phyloP scores from a whole-genome alignment of 2,888 invertebrate species.

The Macrophya alboannulata region DNA sequence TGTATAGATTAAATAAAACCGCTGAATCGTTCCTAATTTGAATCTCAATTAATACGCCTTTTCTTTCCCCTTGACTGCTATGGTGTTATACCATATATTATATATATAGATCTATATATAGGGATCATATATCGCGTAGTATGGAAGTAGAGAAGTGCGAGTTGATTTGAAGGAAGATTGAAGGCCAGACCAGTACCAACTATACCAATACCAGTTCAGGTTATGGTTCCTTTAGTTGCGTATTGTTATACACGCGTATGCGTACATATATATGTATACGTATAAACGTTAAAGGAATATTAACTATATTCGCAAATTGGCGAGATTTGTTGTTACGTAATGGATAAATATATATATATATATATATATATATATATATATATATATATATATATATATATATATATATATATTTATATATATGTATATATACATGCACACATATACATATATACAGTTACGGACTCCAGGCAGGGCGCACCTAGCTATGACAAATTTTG shows the following conservation, averaged over 20 bases:
- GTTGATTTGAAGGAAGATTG: neutral
- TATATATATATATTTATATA: neutral
- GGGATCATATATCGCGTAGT: neutral
- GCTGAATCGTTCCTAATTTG: conserved; percentile 17
- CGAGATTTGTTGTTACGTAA: conserved; percentile 33
- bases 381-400: neutral
- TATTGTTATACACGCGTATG: neutral
- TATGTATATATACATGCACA: neutral
- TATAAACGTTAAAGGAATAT: neutral
- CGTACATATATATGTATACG: neutral
- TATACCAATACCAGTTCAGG: neutral
- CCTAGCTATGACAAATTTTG: no score
- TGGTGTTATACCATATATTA: neutral
- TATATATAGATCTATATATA: neutral
- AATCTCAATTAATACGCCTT: conserved; percentile 28
- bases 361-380: neutral
- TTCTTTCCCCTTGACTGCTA: conserved; percentile 16
- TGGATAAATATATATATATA: neutral
- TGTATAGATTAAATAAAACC: conserved; percentile 3
- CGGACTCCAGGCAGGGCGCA: no score
- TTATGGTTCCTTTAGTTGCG: neutral
- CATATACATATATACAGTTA: neutral
- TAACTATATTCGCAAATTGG: conserved; percentile 36
- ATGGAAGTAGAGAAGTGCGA: neutral
- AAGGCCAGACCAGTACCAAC: neutral